phyloP scores from a whole-genome alignment of 2,113 vertebrate genomes.

The Pseudorhombus dupliciocellatus region DNA sequence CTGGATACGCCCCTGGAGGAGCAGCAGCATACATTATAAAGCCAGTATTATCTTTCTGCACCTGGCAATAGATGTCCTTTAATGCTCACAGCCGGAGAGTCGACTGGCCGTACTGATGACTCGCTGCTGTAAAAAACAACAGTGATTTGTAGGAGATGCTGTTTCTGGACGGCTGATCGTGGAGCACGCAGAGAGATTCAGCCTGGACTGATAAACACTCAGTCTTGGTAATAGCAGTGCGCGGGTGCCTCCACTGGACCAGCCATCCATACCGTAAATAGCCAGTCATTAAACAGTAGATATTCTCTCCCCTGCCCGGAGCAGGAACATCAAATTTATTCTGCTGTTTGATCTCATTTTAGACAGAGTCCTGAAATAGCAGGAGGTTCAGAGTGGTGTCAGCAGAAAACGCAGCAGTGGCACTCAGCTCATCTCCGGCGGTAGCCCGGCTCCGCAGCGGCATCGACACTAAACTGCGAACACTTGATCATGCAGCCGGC shows the following conservation, averaged over 20 bases:
- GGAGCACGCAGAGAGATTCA: conserved; percentile 8
- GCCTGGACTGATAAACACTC: conserved; percentile 16
- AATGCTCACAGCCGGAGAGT: not conserved
- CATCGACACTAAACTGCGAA: conserved; percentile 65
- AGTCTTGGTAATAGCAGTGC: not conserved
- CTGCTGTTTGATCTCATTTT: conserved; percentile 68
- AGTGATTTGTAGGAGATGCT: conserved; percentile 3
- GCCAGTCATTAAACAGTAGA: conserved; percentile 51
- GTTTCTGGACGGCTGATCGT: conserved; percentile 10
- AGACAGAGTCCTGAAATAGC: conserved; percentile 61
- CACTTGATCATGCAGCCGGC: conserved; percentile 58
- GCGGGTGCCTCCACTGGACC: conserved; percentile 32
- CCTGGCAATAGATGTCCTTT: not conserved
- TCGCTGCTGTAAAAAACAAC: not conserved
- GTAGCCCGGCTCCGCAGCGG: conserved; percentile 31
- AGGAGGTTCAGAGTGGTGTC: conserved; percentile 50
- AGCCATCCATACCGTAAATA: conserved; percentile 52
- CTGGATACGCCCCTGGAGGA: too few relatives aligned
- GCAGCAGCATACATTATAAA: not conserved
- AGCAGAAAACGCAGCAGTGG: conserved; percentile 59
- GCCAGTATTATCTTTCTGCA: not conserved
- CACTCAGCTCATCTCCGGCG: conserved; percentile 19
- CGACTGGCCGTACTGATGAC: not conserved
- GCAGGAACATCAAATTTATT: conserved; percentile 63
- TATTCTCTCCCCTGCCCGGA: conserved; percentile 36